Conservation (phyloP, 2,113 vertebrate species). For the Hassar affinis region DNA sequence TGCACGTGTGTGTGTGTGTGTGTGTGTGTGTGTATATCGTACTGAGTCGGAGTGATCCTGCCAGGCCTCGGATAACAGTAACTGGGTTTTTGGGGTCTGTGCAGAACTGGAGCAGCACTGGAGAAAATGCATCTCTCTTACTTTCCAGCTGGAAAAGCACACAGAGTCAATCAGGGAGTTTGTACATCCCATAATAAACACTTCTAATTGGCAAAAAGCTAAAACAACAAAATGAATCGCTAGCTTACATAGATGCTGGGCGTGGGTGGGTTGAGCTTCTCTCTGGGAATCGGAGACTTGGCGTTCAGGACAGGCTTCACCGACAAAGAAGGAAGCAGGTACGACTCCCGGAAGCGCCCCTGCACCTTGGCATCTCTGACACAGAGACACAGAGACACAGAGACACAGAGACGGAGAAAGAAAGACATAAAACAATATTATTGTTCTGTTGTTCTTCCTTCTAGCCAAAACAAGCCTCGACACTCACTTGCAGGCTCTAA, state of each 20-base stretch:
- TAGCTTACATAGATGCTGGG: conserved; percentile 88
- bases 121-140: conserved; percentile 88
- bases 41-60: conserved; percentile 88
- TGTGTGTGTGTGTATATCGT: conserved; percentile 58
- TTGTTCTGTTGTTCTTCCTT: no score
- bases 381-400: no score
- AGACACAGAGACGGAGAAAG: background rate
- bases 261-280: conserved; percentile 87
- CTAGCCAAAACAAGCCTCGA: background rate
- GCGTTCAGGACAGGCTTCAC: conserved; percentile 79
- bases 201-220: background rate
- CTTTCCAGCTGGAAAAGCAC: conserved; percentile 80
- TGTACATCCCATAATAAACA: background rate
- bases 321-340: conserved; percentile 78
- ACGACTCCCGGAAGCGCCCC: conserved; percentile 83
- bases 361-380: conserved; percentile 77
- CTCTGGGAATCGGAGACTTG: conserved; percentile 72
- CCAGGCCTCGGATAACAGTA: conserved; percentile 88
- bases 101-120: conserved; percentile 89
- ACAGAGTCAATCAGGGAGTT: conserved; percentile 15
- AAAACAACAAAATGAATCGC: background rate
- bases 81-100: conserved; percentile 89
- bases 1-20: background rate
- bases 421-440: no score
- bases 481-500: conserved; percentile 85